Conservation (phyloP, 2,888 invertebrate genomes). For the Agrilus mali region DNA sequence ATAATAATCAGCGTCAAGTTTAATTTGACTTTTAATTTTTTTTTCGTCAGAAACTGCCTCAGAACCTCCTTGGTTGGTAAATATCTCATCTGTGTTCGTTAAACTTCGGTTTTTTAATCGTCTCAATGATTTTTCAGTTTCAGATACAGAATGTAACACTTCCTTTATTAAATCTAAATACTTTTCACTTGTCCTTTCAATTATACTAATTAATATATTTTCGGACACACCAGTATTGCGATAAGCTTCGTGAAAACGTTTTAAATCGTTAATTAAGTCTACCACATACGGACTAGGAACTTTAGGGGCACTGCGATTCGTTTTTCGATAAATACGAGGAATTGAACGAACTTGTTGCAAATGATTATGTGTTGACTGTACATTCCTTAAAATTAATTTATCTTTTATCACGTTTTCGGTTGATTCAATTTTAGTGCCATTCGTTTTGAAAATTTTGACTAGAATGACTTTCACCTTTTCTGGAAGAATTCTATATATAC, state of each 20-base stretch:
- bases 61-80: constrained; percentile 46
- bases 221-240: not conserved
- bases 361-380: constrained; percentile 24
- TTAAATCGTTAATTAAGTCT: constrained; percentile 12
- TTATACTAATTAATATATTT: too few relatives aligned
- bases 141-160: constrained; percentile 84
- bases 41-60: constrained; percentile 59
- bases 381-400: too few relatives aligned
- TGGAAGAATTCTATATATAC: constrained; percentile 22
- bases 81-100: constrained; percentile 25
- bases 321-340: constrained; percentile 83
- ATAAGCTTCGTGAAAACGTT: not conserved
- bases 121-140: constrained; percentile 88
- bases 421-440: constrained; percentile 8
- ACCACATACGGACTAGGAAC: constrained; percentile 62
- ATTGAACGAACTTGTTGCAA: constrained; percentile 82
- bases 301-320: constrained; percentile 76
- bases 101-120: constrained; percentile 53
- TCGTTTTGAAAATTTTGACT: constrained; percentile 19
- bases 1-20: constrained; percentile 73
- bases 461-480: constrained; percentile 17
- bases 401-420: too few relatives aligned
- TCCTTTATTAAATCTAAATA: constrained; percentile 69
- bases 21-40: constrained; percentile 84
- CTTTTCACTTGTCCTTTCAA: constrained; percentile 1